Percentiles rank a stretch among this genome's conserved stretches.
These are phyloP conservation scores for Akabosia matsudoensis DNA, from an alignment of 1,140 invertebrate species.

Conservation along the genomic window DNA sequence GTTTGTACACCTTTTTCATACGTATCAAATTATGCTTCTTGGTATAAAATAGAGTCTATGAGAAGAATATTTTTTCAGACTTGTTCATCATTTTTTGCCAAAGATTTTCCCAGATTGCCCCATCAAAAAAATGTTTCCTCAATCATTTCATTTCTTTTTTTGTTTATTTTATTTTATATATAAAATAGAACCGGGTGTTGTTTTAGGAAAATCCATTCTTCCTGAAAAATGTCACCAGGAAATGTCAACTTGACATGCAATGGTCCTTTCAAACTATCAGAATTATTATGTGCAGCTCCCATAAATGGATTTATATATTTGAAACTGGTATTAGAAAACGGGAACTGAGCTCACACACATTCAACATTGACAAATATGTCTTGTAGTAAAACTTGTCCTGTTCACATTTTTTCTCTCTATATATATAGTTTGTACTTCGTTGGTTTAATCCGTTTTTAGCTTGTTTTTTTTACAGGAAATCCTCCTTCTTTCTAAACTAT, in stretches of 20 bases:
- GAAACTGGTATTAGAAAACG: background rate
- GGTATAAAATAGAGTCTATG: too few species aligned
- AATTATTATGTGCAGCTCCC: too few species aligned
- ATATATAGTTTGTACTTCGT: background rate
- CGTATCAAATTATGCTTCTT: too few species aligned
- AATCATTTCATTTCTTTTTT: too few species aligned
- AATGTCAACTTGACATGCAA: background rate
- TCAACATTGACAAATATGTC: background rate
- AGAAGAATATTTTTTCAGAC: background rate
- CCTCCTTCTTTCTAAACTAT: slow-evolving; percentile 36
- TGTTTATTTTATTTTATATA: too few species aligned
- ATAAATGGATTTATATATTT: background rate
- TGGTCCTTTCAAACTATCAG: background rate
- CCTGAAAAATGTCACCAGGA: background rate
- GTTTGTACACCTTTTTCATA: too few species aligned
- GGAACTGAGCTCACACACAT: background rate
- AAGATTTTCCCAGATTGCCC: too few species aligned
- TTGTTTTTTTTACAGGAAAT: background rate
- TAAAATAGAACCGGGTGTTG: too few species aligned
- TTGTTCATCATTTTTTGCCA: background rate
- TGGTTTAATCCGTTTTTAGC: background rate
- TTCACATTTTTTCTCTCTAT: too few species aligned
- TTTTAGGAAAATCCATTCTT: too few species aligned
- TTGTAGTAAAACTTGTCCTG: background rate
- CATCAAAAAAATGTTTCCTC: too few species aligned